Evolutionary conservation across 2,113 vertebrate genomes (phyloP).

Genomic region (Tragelaphus scriptus): DNA sequence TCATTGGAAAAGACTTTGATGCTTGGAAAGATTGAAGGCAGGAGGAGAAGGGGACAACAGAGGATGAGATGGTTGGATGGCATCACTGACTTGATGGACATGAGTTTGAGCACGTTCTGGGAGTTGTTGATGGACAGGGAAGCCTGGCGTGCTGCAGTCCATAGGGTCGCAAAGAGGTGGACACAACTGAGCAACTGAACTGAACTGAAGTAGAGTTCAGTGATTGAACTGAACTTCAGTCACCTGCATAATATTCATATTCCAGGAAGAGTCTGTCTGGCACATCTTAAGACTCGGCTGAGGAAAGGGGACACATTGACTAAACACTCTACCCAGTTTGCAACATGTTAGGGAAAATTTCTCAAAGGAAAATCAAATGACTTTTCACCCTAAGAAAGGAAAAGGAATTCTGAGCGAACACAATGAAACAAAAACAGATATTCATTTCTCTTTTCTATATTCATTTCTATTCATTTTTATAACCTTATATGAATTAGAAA

Average conservation of each 20-base stretch:
- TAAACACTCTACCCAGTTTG: background rate
- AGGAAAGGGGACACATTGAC: background rate
- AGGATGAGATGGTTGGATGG: background rate
- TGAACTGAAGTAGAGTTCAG: background rate
- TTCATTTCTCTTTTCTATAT: background rate
- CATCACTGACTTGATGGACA: background rate
- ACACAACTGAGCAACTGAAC: background rate
- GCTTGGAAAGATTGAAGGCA: background rate
- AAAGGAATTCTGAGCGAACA: background rate
- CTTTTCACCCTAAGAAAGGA: background rate
- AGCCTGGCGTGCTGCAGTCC: background rate
- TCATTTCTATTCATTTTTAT: background rate
- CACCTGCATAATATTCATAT: background rate
- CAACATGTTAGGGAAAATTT: background rate
- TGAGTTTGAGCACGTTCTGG: background rate
- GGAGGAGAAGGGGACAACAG: background rate
- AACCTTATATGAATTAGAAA: background rate
- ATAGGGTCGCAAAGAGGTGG: background rate
- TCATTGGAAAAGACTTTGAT: background rate
- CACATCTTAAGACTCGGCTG: background rate
- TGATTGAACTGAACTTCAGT: background rate
- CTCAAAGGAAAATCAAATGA: conserved; percentile 21
- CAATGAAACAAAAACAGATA: background rate
- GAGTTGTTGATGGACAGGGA: background rate
- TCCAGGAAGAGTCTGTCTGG: background rate